These are phyloP conservation scores for Gavialis gangeticus DNA, from an alignment of 2,113 vertebrate genomes.

Conservation along the genomic window DNA sequence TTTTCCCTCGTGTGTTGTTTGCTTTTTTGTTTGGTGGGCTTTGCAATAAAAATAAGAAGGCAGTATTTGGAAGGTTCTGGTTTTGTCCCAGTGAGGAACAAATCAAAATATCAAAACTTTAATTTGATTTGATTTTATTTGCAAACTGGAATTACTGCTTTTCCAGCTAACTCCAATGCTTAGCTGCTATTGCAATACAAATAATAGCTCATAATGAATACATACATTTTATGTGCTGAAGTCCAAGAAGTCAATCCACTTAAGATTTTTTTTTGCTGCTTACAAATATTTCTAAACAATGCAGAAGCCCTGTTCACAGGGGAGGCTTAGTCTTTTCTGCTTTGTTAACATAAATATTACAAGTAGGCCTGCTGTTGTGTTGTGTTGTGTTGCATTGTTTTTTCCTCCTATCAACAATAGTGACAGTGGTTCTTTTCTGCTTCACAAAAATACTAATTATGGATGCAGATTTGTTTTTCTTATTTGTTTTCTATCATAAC, in stretches of 20 bases:
- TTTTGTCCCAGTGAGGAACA: background rate
- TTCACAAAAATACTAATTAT: background rate
- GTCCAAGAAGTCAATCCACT: background rate
- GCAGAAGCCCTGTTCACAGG: background rate
- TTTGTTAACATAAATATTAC: background rate
- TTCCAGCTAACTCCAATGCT: background rate
- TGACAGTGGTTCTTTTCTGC: background rate
- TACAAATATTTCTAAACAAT: background rate
- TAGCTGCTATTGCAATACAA: background rate
- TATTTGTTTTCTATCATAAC: background rate
- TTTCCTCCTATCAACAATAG: background rate
- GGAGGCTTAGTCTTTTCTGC: background rate
- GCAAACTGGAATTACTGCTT: background rate
- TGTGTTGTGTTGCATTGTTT: too few species aligned
- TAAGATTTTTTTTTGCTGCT: background rate
- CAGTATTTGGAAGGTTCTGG: background rate
- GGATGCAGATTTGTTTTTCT: background rate
- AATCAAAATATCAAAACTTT: accelerated
- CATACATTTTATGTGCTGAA: background rate
- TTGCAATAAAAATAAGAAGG: background rate
- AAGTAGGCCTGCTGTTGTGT: background rate
- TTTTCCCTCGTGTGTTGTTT: background rate
- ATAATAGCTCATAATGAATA: background rate
- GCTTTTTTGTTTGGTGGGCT: background rate
- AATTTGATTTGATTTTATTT: background rate